Conservation (phyloP, 1,140 invertebrate species). For the Goniozus legneri region DNA sequence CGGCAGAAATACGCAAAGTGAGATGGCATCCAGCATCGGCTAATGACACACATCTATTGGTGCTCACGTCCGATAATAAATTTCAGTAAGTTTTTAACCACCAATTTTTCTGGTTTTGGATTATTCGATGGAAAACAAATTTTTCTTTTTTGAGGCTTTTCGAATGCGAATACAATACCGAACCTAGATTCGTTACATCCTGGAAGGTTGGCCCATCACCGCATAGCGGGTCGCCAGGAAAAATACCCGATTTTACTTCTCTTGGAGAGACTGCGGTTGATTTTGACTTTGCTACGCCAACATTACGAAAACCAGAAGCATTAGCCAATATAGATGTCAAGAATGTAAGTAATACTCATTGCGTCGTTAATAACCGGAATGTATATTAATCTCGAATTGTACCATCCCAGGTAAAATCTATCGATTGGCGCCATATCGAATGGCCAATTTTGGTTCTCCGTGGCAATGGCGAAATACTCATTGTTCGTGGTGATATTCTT, state of each 20-base stretch:
- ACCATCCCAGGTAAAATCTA: slow-evolving; percentile 24
- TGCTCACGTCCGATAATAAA: slow-evolving; percentile 79
- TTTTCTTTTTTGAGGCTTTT: slow-evolving; percentile 43
- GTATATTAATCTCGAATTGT: no score
- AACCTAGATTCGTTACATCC: slow-evolving; percentile 50
- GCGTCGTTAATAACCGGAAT: no score
- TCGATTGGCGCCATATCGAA: slow-evolving; percentile 51
- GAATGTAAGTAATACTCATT: slow-evolving; percentile 17
- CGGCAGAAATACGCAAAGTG: slow-evolving; percentile 63
- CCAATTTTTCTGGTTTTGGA: not conserved
- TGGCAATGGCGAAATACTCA: slow-evolving; percentile 77
- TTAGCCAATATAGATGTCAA: slow-evolving; percentile 10
- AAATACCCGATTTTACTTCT: slow-evolving; percentile 58
- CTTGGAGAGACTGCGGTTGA: slow-evolving; percentile 79
- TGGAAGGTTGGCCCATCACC: slow-evolving; percentile 58
- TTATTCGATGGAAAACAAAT: not conserved
- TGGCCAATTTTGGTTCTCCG: slow-evolving; percentile 78
- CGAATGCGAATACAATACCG: slow-evolving; percentile 42
- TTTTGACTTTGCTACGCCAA: slow-evolving; percentile 75
- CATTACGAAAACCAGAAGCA: slow-evolving; percentile 16
- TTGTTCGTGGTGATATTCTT: slow-evolving; percentile 42
- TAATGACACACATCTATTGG: slow-evolving; percentile 70
- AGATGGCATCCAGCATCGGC: slow-evolving; percentile 81
- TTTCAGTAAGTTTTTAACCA: slow-evolving; percentile 61
- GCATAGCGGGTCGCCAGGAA: slow-evolving; percentile 51